These are phyloP conservation scores for Delphinus delphis DNA, from an alignment of 2,113 vertebrate species.

Conservation along the genomic window DNA sequence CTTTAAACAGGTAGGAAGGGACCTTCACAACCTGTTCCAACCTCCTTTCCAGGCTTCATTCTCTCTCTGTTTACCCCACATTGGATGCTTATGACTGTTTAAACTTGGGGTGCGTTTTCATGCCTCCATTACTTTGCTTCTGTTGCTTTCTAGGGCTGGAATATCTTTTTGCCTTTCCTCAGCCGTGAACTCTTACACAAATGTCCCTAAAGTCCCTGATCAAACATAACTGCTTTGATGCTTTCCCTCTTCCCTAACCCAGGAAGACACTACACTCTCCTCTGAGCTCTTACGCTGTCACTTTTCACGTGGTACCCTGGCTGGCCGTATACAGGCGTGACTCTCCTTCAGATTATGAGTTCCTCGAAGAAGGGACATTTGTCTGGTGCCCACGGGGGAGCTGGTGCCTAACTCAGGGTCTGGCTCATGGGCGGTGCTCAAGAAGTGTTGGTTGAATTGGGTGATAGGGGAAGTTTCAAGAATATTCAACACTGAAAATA, in stretches of 20 bases:
- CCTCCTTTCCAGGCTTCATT: neutral
- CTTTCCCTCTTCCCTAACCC: neutral
- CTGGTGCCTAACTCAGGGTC: neutral
- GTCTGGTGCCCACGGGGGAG: neutral
- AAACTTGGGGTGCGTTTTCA: neutral
- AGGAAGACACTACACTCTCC: neutral
- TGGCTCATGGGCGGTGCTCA: neutral
- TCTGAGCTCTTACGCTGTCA: neutral
- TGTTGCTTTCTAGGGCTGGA: neutral
- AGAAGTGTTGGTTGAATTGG: neutral
- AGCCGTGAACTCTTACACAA: neutral
- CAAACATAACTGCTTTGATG: neutral
- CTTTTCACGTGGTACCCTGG: neutral
- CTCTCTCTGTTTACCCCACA: neutral
- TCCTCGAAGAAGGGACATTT: neutral
- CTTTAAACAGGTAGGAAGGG: neutral
- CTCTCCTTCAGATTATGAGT: neutral
- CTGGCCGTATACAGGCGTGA: neutral
- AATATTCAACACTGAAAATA: neutral
- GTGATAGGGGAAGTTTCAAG: neutral
- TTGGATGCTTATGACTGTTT: neutral
- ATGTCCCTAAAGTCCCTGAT: neutral
- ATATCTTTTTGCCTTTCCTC: neutral
- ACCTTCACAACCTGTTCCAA: neutral
- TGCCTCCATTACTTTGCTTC: neutral